A percentile compares a stretch with the other conserved stretches of the same genome.
Evolutionary conservation across 2,113 vertebrate species (phyloP).

Genomic region (Microcebus jonahi): DNA sequence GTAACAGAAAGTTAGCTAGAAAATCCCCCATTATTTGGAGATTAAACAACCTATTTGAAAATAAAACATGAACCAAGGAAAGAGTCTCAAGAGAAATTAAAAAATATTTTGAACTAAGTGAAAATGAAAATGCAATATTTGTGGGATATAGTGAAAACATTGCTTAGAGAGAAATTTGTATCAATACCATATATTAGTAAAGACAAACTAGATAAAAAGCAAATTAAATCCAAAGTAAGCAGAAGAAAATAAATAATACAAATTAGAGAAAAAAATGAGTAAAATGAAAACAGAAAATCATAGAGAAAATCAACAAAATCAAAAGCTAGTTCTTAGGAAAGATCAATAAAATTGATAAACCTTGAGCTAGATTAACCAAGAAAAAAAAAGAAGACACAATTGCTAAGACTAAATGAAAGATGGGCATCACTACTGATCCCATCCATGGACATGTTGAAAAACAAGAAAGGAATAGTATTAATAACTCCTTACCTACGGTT

Average conservation of each 20-base stretch:
- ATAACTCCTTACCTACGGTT: neutral
- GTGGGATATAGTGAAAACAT: neutral
- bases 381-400: neutral
- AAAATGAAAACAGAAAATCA: neutral
- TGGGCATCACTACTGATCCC: neutral
- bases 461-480: neutral
- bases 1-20: neutral
- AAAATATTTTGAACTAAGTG: neutral
- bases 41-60: neutral
- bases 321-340: slow-evolving; percentile 15
- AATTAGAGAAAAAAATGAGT: neutral
- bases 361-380: neutral
- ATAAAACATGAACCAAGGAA: neutral
- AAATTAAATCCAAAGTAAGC: neutral
- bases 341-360: slow-evolving; percentile 2
- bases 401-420: neutral
- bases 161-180: neutral
- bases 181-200: neutral
- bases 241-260: neutral
- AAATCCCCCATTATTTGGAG: neutral
- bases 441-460: neutral
- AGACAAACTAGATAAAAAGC: neutral
- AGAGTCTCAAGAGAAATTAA: neutral
- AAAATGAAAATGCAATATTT: neutral
- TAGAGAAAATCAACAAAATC: neutral